A percentile compares a stretch with the other conserved stretches of the same genome.
Evolutionary conservation across 2,113 vertebrate species (phyloP).

Genomic region (Zonotrichia leucophrys): DNA sequence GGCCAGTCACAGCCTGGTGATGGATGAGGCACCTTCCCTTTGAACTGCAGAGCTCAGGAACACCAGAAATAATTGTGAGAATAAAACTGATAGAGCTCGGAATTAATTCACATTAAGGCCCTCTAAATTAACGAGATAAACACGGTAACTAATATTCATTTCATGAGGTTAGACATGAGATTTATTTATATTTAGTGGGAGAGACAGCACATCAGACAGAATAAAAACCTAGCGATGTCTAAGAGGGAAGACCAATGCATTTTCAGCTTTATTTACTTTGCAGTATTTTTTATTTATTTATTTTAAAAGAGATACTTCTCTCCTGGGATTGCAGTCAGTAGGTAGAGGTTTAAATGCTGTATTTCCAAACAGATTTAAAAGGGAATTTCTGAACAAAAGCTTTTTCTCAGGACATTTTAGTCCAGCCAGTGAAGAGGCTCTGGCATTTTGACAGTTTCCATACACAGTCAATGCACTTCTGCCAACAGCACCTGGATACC

Average conservation of each 20-base stretch:
- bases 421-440: not conserved
- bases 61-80: not conserved
- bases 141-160: conserved; percentile 13
- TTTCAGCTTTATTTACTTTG: not conserved
- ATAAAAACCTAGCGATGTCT: not conserved
- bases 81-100: not conserved
- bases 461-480: not conserved
- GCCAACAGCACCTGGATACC: not conserved
- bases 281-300: not conserved
- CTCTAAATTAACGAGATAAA: conserved; percentile 23
- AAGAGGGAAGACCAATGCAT: not conserved
- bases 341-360: not conserved
- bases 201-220: not conserved
- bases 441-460: not conserved
- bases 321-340: not conserved
- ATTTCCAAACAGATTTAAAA: not conserved
- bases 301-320: not conserved
- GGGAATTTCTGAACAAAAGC: not conserved
- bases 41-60: not conserved
- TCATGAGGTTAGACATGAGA: not conserved
- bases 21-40: conserved; percentile 2
- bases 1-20: not conserved
- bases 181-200: not conserved
- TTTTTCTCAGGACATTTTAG: not conserved
- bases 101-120: not conserved